Evolutionary conservation across 2,113 vertebrate genomes (phyloP).

Genomic region (Pampusana beccarii): DNA sequence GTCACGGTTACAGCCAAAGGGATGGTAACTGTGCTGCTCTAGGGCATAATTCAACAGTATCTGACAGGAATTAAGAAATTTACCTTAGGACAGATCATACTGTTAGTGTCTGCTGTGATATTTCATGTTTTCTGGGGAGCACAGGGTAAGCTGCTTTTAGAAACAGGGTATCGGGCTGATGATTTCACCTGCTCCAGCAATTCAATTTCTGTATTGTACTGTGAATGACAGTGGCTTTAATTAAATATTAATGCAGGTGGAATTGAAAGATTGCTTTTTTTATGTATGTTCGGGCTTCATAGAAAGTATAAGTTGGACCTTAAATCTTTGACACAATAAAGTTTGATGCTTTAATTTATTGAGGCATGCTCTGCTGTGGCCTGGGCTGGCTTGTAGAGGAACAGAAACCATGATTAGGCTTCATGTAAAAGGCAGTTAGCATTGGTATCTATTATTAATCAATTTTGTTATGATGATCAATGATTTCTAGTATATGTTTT

Average conservation of each 20-base stretch:
- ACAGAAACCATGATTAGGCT: not conserved
- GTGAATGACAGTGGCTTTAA: not conserved
- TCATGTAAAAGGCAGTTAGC: not conserved
- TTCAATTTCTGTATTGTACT: not conserved
- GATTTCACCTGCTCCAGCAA: not conserved
- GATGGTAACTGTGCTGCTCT: not conserved
- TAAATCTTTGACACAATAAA: not conserved
- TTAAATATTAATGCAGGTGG: not conserved
- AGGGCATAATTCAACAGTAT: not conserved
- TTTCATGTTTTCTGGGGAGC: not conserved
- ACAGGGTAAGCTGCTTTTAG: not conserved
- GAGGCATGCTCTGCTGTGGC: not conserved
- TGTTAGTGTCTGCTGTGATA: not conserved
- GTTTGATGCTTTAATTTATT: not conserved
- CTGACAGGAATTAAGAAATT: not conserved
- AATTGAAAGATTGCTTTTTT: not conserved
- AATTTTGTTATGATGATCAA: not conserved
- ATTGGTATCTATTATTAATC: not conserved
- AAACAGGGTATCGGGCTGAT: not conserved
- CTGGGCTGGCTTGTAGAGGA: not conserved
- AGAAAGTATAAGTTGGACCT: not conserved
- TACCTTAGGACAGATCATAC: not conserved
- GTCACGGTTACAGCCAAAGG: not conserved
- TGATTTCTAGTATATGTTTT: not conserved
- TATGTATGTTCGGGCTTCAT: not conserved